A percentile compares a stretch with the other conserved stretches of the same genome.
phyloP scores from a whole-genome alignment of 1,140 invertebrate genomes.

The Hydropsyche tenuis region DNA sequence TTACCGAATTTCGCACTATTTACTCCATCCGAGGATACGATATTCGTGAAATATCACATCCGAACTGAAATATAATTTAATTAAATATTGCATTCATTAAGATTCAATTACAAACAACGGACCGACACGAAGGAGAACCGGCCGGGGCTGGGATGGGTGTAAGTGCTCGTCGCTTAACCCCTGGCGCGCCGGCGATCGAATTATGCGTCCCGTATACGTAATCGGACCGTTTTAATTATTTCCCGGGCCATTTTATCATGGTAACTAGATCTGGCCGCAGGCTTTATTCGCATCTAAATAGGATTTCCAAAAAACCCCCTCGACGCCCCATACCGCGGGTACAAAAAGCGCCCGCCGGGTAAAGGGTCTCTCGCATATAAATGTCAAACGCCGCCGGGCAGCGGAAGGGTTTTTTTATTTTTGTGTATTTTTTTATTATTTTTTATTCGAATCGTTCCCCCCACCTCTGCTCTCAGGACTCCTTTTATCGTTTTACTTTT shows the following conservation, averaged over 20 bases:
- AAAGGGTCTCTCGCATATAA: slow-evolving; percentile 28
- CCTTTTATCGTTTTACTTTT: slow-evolving; percentile 25
- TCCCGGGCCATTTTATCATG: slow-evolving; percentile 8
- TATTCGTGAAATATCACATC: no score
- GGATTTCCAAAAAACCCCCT: slow-evolving; percentile 7
- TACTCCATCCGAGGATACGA: no score
- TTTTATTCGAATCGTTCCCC: no score
- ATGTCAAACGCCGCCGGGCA: slow-evolving; percentile 25
- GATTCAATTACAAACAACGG: no score
- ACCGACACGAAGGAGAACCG: no score
- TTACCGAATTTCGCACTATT: no score
- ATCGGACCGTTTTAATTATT: slow-evolving; percentile 26
- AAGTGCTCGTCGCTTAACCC: neutral
- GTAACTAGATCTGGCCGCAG: slow-evolving; percentile 10
- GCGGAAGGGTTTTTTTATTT: slow-evolving; percentile 22
- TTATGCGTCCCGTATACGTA: slow-evolving; percentile 10
- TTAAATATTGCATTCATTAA: no score
- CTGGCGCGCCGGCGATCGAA: neutral
- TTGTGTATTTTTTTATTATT: no score
- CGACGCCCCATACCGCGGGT: neutral
- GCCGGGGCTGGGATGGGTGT: no score
- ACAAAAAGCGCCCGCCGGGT: no score
- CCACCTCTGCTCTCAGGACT: neutral
- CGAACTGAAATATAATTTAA: no score
- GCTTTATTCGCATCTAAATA: slow-evolving; percentile 17